These are phyloP conservation scores for Morpho achilles DNA, from an alignment of 2,888 invertebrate species.

Conservation along the genomic window DNA sequence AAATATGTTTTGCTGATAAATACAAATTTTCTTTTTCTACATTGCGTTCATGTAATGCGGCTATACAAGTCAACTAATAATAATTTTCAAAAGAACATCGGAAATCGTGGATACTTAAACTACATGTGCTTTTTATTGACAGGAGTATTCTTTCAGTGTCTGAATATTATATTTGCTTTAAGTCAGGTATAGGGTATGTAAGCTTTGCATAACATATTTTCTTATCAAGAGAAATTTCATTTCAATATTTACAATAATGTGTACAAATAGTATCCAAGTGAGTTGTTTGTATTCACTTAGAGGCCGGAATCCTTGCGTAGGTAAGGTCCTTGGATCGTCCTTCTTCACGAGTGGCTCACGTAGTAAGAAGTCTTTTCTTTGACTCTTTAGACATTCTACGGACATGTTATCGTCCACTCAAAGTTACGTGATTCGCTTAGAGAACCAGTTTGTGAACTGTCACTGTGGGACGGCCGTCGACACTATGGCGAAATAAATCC, in stretches of 20 bases:
- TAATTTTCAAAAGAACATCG: constrained; percentile 27
- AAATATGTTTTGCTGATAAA: too few relatives aligned
- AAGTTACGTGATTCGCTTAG: constrained; percentile 50
- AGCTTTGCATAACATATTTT: too few relatives aligned
- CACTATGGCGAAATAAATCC: constrained; percentile 7
- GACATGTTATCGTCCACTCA: constrained; percentile 48
- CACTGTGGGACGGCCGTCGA: constrained; percentile 22
- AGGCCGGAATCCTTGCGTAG: not conserved
- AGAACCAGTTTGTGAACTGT: constrained; percentile 37
- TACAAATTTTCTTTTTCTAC: too few relatives aligned
- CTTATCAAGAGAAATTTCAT: too few relatives aligned
- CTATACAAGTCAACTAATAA: not conserved
- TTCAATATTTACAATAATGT: too few relatives aligned
- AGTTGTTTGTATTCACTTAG: not conserved
- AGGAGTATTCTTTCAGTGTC: constrained; percentile 38
- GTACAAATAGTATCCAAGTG: too few relatives aligned
- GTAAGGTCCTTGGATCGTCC: constrained; percentile 2
- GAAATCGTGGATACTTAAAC: constrained; percentile 34
- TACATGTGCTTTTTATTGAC: too few relatives aligned
- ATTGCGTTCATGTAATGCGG: too few relatives aligned
- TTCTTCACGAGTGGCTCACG: constrained; percentile 23
- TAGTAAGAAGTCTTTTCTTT: constrained; percentile 26
- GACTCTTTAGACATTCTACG: constrained; percentile 44
- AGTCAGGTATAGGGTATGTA: constrained; percentile 31
- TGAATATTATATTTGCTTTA: constrained; percentile 58